Evolutionary conservation across 2,113 vertebrate genomes (phyloP).

Genomic region (Cromileptes altivelis): DNA sequence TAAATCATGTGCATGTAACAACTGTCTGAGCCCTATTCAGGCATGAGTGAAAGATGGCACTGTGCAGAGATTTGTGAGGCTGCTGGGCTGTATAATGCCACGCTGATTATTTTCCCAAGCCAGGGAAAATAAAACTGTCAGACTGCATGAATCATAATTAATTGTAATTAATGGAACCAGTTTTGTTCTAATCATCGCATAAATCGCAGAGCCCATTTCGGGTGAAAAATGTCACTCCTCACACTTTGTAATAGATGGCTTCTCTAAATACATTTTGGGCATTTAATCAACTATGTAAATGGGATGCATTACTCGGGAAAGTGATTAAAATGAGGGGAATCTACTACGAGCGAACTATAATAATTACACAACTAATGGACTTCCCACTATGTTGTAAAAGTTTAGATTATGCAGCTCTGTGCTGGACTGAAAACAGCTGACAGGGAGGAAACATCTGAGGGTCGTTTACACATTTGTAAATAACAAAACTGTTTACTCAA

Average conservation of each 20-base stretch:
- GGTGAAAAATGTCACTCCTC: slow-evolving; percentile 46
- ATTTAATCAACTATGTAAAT: slow-evolving; percentile 75
- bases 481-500: neutral
- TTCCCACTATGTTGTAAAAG: slow-evolving; percentile 30
- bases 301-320: slow-evolving; percentile 49
- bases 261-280: slow-evolving; percentile 59
- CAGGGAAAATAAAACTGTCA: slow-evolving; percentile 75
- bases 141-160: slow-evolving; percentile 72
- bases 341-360: slow-evolving; percentile 37
- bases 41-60: slow-evolving; percentile 52
- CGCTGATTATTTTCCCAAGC: slow-evolving; percentile 63
- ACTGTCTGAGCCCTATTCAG: slow-evolving; percentile 31
- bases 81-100: slow-evolving; percentile 49
- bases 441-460: neutral
- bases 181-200: slow-evolving; percentile 71
- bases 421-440: slow-evolving; percentile 2
- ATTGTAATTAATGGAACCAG: slow-evolving; percentile 76
- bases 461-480: neutral
- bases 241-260: slow-evolving; percentile 67
- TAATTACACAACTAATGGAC: slow-evolving; percentile 58
- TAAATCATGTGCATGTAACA: slow-evolving; percentile 44
- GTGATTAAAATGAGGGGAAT: slow-evolving; percentile 53
- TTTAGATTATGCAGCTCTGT: slow-evolving; percentile 16
- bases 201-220: slow-evolving; percentile 62
- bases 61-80: slow-evolving; percentile 25